Evolutionary conservation across 2,113 vertebrate genomes (phyloP), one percentile per base, ranked within the genome.

Genomic region (Podarcis muralis): DNA sequence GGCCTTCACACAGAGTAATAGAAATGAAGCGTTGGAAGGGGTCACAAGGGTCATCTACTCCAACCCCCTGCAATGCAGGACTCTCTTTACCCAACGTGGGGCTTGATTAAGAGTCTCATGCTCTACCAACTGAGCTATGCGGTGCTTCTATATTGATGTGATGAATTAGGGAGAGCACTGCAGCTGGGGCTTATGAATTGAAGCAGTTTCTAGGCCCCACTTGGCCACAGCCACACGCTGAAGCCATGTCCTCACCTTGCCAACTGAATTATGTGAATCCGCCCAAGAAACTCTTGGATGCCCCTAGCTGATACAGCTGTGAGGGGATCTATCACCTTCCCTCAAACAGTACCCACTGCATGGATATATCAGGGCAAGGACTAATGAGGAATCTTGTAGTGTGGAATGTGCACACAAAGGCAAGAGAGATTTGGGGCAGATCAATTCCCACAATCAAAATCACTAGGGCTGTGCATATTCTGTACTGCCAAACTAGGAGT

Each of bases 391-490:
- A 79, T 20, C 18, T 22, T 69, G 22, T 9, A 68, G 62, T 23
- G n/a, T 6, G 53, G 22, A 18, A 79, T 3, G 4, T 77, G 23
- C 66, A 25, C 48, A 69, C n/a, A 78, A 15, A 87, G 30, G 20
- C 57, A 48, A 35, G 18, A 11, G 62, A 37, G 53, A 20, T 37
- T 37, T 72, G 35, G 43, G 32, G 48, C 65, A 57, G 40, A 27
- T 27, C n/a, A 16, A 75, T 2, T 9, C 30, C 80, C 80, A 88
- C 32, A 18, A 66, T 23, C 25, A 83, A 25, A 65, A 25, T 71
- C 13, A 30, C 37, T 48, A 76, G 57, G 87, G 81, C 74, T 83
- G 72, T 83, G 59, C 57, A 77, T 77, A 88, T 83, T 83, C 80
- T 30, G 35, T 6, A 30, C 11, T 2, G 3, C 20, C 72, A 74